Evolutionary conservation across 2,888 invertebrate species (phyloP), one percentile per base, ranked within the genome.

Genomic region (Rhagonycha fulva): DNA sequence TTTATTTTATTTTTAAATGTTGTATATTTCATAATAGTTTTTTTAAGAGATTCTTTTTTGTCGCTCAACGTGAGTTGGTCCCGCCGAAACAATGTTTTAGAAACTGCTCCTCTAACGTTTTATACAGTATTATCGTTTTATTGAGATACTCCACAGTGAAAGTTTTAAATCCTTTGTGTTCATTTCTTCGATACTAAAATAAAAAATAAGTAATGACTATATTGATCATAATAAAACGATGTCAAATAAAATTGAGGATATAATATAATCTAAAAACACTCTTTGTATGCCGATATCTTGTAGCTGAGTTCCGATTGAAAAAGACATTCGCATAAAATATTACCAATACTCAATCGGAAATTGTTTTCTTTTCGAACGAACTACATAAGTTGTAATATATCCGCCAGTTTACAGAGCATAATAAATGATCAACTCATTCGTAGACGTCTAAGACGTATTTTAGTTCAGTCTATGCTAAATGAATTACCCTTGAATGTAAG

Each of bases 401-500:
- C 79, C 80, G 79, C 62, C 79, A 76, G 71, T 79, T 78, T 74
- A 76, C 75, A 76, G 74, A 70, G 79, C 78, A 79, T 80, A 80
- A 80, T 80, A 81, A 81, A 80, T 79, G 78, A 81, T 74, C 78
- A 68, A 76, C 76, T 70, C 75, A 74, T 75, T 77, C 76, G 75
- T 72, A 75, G 71, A 75, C 78, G 70, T 74, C 71, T 70, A 71
- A 74, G 74, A 77, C 76, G 76, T 78, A 78, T 74, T 71, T 76
- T 71, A 24, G 70, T 68, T 70, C 70, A 77, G 79, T 80, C 78
- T 78, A 83, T 80, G 77, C 78, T 82, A 84, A 84, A 82, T 81
- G 81, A 82, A 83, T 84, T 83, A 83, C 82, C 75, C 78, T 78
- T 77, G 81, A 81, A 82, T 80, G 82, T 81, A 76, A 79, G 82